Percentiles rank a stretch among this genome's conserved stretches.
These are phyloP conservation scores for Chaenogobius annularis DNA, from an alignment of 2,113 vertebrate species.

Conservation along the genomic window DNA sequence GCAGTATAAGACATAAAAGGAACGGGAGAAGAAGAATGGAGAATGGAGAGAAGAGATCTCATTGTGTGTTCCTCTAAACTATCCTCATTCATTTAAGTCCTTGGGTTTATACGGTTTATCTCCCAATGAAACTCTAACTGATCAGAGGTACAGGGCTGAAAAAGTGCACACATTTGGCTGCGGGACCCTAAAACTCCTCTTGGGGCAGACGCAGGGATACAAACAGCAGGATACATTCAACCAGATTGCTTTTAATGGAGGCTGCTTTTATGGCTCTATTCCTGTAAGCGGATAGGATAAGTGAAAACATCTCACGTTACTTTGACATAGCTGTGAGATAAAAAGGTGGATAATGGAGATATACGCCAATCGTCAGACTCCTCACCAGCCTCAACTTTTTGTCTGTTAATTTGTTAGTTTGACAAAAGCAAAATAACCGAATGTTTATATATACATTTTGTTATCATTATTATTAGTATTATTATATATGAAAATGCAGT, in stretches of 20 bases:
- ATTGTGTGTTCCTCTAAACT: constrained; percentile 8
- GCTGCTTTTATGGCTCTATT: constrained; percentile 61
- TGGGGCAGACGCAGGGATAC: constrained; percentile 42
- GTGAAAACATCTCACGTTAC: constrained; percentile 56
- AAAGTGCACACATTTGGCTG: constrained; percentile 37
- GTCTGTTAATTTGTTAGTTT: too few relatives aligned
- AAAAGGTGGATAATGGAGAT: constrained; percentile 39
- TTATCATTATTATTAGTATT: too few relatives aligned
- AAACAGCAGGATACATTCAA: constrained; percentile 30
- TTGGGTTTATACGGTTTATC: constrained; percentile 14
- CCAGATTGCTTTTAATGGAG: constrained; percentile 61
- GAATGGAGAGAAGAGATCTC: constrained; percentile 25
- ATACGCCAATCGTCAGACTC: background rate
- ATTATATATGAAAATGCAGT: too few relatives aligned
- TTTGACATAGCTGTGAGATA: constrained; percentile 34
- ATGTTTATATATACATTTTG: too few relatives aligned
- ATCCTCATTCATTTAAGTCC: constrained; percentile 30
- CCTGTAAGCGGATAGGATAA: constrained; percentile 54
- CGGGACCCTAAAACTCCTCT: constrained; percentile 33
- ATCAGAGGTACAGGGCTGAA: constrained; percentile 22
- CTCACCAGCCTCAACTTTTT: too few relatives aligned
- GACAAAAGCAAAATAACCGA: too few relatives aligned
- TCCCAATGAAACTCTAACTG: constrained; percentile 5
- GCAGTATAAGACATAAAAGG: constrained; percentile 19
- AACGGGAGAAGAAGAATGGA: constrained; percentile 9